phyloP scores from a whole-genome alignment of 1,140 invertebrate genomes.

The Capitella teleta region DNA sequence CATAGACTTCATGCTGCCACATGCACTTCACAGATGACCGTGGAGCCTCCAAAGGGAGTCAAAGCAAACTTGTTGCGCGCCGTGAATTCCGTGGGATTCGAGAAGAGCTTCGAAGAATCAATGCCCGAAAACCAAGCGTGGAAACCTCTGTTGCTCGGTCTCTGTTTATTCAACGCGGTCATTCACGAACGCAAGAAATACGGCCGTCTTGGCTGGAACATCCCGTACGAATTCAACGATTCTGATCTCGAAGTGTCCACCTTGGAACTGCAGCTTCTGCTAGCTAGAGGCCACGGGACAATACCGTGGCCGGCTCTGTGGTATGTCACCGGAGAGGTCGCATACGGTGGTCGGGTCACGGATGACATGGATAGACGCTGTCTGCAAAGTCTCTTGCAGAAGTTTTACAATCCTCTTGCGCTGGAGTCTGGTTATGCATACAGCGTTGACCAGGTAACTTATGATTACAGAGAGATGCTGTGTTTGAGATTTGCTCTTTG shows the following conservation, averaged over 20 bases:
- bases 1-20: background rate
- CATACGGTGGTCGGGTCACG: constrained; percentile 43
- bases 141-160: constrained; percentile 36
- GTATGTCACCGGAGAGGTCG: constrained; percentile 43
- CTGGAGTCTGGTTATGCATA: constrained; percentile 46
- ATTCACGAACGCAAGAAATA: constrained; percentile 79
- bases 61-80: constrained; percentile 42
- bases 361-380: constrained; percentile 48
- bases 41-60: constrained; percentile 80
- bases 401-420: constrained; percentile 52
- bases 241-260: constrained; percentile 51
- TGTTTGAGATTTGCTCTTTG: background rate
- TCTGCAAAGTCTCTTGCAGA: constrained; percentile 62
- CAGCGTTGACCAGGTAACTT: constrained; percentile 27
- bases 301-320: constrained; percentile 78
- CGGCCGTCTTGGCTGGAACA: constrained; percentile 77
- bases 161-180: constrained; percentile 61
- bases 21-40: constrained; percentile 62
- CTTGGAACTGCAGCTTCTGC: constrained; percentile 31
- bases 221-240: constrained; percentile 76
- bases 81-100: constrained; percentile 28
- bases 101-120: constrained; percentile 28
- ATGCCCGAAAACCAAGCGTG: constrained; percentile 14
- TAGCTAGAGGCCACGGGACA: constrained; percentile 48
- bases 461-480: background rate